Conservation (phyloP, 2,797 vertebrate genomes). For the Poecilia wingei region DNA sequence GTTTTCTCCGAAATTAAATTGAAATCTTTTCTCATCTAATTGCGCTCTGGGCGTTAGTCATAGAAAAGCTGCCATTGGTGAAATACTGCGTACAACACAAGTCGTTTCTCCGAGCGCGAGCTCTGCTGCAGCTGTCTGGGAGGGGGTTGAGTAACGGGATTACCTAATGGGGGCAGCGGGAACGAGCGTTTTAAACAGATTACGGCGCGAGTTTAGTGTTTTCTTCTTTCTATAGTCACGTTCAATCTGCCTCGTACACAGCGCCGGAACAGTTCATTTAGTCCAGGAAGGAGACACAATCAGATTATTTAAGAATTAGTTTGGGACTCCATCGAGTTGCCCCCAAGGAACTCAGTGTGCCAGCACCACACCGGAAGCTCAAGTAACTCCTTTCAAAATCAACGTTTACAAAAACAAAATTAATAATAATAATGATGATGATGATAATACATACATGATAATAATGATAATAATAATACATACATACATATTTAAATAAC, state of each 20-base stretch:
- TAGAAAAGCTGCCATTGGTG: background rate
- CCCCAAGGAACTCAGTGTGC: background rate
- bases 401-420: background rate
- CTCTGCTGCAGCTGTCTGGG: background rate
- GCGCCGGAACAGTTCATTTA: background rate
- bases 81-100: background rate
- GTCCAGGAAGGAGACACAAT: background rate
- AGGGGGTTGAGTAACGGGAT: background rate
- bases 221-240: accelerated
- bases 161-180: slow-evolving; percentile 15
- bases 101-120: background rate
- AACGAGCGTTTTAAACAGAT: slow-evolving; percentile 35
- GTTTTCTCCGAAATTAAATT: background rate
- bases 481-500: background rate
- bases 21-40: background rate
- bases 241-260: background rate
- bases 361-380: slow-evolving; percentile 13
- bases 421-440: background rate
- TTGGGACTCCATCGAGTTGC: background rate
- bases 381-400: slow-evolving; percentile 16
- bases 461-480: background rate
- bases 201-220: background rate
- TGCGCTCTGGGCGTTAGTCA: background rate
- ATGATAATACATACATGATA: background rate
- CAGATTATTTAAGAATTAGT: background rate